Evolutionary conservation across 2,888 invertebrate genomes (phyloP).

Genomic region (Lasioglossum calceatum): DNA sequence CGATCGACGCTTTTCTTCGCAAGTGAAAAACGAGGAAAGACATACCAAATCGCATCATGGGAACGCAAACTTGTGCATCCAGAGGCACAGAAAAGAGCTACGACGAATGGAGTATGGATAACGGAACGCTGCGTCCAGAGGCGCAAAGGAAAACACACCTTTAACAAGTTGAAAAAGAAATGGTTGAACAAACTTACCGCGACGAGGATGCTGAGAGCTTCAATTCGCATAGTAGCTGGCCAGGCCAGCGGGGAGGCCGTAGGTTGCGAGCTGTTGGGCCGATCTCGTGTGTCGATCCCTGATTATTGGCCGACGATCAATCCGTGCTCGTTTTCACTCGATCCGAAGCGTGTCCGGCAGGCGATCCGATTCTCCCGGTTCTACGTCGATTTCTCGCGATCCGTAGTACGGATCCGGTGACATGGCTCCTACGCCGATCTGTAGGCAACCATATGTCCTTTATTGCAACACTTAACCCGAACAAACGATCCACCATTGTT

Average conservation of each 20-base stretch:
- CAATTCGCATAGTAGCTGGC: constrained; percentile 92
- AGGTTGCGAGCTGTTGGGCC: constrained; percentile 78
- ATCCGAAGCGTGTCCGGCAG: constrained; percentile 53
- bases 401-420: constrained; percentile 75
- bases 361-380: constrained; percentile 76
- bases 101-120: too few species aligned
- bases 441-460: constrained; percentile 35
- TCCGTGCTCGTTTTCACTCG: constrained; percentile 60
- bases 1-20: too few species aligned
- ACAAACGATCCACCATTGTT: constrained; percentile 9
- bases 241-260: constrained; percentile 87
- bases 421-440: constrained; percentile 78
- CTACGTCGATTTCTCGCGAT: constrained; percentile 77
- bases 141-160: too few species aligned
- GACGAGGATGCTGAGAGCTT: constrained; percentile 90
- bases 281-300: constrained; percentile 77
- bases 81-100: too few species aligned
- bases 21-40: too few species aligned
- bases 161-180: neutral
- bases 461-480: constrained; percentile 6
- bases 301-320: constrained; percentile 68
- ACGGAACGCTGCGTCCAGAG: too few species aligned
- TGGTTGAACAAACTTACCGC: constrained; percentile 86
- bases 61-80: too few species aligned
- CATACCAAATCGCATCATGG: too few species aligned